phyloP scores from a whole-genome alignment of 2,797 vertebrate genomes.

The Neosilurus mollespiculum region DNA sequence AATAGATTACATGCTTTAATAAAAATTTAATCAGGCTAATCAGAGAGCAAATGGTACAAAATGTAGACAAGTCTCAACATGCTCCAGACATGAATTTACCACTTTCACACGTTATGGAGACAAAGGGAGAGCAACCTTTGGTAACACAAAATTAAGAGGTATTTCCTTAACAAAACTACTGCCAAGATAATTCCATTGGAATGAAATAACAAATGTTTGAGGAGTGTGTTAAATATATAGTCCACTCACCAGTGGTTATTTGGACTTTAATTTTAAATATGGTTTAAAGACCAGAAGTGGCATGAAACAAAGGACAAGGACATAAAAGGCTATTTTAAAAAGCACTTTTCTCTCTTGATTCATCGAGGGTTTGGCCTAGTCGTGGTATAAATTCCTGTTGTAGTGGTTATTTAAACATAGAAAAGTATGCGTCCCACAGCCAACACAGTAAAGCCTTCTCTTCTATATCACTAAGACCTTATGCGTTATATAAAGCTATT shows the following conservation, averaged over 20 bases:
- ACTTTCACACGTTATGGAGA: conserved; percentile 53
- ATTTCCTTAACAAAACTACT: conserved; percentile 25
- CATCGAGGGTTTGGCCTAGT: conserved; percentile 56
- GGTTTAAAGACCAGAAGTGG: conserved; percentile 56
- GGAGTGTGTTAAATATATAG: conserved; percentile 8
- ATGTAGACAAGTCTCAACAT: conserved; percentile 63
- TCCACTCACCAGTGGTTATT: conserved; percentile 32
- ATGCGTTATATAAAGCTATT: neutral
- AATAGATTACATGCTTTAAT: neutral
- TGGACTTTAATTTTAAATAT: conserved; percentile 56
- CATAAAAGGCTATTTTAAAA: conserved; percentile 60
- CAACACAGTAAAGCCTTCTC: conserved; percentile 6
- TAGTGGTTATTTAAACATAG: conserved; percentile 62
- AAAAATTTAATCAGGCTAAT: conserved; percentile 3
- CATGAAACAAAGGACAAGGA: conserved; percentile 43
- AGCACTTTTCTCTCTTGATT: conserved; percentile 63
- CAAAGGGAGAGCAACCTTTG: conserved; percentile 39
- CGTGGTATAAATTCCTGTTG: conserved; percentile 64
- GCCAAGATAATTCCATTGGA: conserved; percentile 25
- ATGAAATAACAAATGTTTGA: conserved; percentile 9
- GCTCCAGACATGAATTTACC: conserved; percentile 59
- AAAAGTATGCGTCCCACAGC: conserved; percentile 53
- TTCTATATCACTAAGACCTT: neutral
- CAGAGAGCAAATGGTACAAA: conserved; percentile 23
- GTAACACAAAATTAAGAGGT: neutral